Base-by-base conservation (phyloP, 1,140 invertebrate species). In the Probaryconus sp. region DNA sequence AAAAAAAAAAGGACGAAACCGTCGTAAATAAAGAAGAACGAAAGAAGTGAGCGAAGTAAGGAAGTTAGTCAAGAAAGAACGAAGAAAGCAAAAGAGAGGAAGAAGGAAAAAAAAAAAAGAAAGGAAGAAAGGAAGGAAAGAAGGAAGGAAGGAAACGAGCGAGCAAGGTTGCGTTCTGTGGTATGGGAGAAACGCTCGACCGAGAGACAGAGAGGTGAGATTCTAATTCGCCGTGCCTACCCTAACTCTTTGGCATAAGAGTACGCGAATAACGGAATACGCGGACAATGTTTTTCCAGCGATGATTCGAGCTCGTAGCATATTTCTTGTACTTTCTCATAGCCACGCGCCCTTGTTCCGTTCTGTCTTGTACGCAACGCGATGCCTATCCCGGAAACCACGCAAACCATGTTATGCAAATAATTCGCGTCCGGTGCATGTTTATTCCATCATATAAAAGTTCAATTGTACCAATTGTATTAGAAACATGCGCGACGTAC, bases 381-480 rank as follows among this genome's bases (percentile, higher is more conserved):
- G 6, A 9, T 30, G 2, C 3, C 28, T 30, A 30, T 30, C 69
- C 69, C 69, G 60, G 69, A 64, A 72, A 72, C 60, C 53, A 65
- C 60, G 69, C 37, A 53, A 50, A 64, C 11, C 69, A 53, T 72
- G 69, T 72, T 72, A 72, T 72, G 69, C 69, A 72, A 72, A 72
- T 65, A 72, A 71, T 72, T 30, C 28, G 28, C 28, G 28, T 30
- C 28, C 28, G 28, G 28, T 65, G 69, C 69, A 58, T 53, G 69
- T 56, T 51, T 31, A 26, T 55, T 18, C 10, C 10, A 18, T 10
- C 48, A 17, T 3, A 35, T 1, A 70, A 56, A 63, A 63, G 50
- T 70, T 38, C 18, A 45, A 40, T 33, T 18, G 43, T 17, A 43
- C 18, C 51, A 50, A 67, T 48, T 67, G 51, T 53, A 50, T 10